Base-by-base conservation (phyloP, 1,140 invertebrate genomes). In the Temnothorax curvispinosus region DNA sequence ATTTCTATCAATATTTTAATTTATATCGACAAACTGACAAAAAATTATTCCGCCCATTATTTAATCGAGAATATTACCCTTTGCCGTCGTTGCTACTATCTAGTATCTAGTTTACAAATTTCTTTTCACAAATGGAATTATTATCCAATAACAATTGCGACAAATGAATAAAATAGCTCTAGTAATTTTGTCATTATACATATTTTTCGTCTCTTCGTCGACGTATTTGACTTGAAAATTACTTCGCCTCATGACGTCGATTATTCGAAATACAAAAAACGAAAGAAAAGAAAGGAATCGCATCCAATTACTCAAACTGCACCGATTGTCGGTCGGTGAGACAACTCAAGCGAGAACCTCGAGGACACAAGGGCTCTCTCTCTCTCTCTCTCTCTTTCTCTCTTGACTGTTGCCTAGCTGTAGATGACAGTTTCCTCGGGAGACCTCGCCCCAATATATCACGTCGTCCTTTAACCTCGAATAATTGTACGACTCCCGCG, bases 401-500 rank as follows among this genome's bases (percentile, higher is more conserved):
- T 6, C 65, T n/a, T 52, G 88, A 76, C 74, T 82, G 72, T 76
- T 50, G 75, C 74, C 86, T 91, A 77, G 60, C 87, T 90, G 87
- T 65, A 54, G 89, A 85, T 90, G 90, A 91, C 90, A 91, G 85
- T 90, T 85, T 91, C 84, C 89, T 88, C 89, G 60, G 47, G 89
- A 89, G 87, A 89, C 75, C 56, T 86, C 67, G 75, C 64, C 44
- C 74, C 88, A 87, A 91, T 91, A 91, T 90, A 90, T 91, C 89
- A 91, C 89, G 89, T 90, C 87, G 84, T 86, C 90, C 88, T 90
- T 88, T 90, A 91, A 91, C 90, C 90, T 88, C 90, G 88, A 91
- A 91, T 88, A 91, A 91, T 91, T 91, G 89, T 90, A 91, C 77
- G 87, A 90, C 56, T 64, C 86, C 82, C 58, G 54, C 86, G 38